phyloP scores from a whole-genome alignment of 2,888 invertebrate genomes.

The Caenorhabditis becei region DNA sequence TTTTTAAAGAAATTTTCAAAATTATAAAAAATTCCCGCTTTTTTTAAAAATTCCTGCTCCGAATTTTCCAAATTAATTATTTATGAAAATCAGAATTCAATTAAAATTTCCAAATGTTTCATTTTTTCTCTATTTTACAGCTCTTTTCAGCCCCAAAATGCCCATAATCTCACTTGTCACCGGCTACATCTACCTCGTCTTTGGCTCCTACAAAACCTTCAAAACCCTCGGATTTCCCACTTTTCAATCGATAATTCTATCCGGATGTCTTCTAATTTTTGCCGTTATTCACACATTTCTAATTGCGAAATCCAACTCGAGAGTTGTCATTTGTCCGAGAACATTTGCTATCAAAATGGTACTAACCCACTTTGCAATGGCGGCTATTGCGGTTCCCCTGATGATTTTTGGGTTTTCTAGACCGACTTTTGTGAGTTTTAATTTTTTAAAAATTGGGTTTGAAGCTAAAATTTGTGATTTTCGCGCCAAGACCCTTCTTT shows the following conservation, averaged over 20 bases:
- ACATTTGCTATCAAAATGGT: slow-evolving; percentile 28
- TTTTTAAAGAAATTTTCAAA: neutral
- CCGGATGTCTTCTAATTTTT: slow-evolving; percentile 1
- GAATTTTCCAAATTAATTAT: no score
- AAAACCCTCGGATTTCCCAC: neutral
- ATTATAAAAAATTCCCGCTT: neutral
- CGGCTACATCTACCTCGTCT: slow-evolving; percentile 21
- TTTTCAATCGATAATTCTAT: neutral
- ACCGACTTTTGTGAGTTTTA: slow-evolving; percentile 8
- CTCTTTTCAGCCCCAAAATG: neutral
- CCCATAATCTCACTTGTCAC: slow-evolving; percentile 24
- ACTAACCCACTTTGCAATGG: slow-evolving; percentile 19
- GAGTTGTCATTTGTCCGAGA: slow-evolving; percentile 16
- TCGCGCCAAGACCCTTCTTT: neutral
- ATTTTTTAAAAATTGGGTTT: slow-evolving; percentile 2
- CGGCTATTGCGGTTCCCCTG: neutral
- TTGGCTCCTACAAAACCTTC: slow-evolving; percentile 24
- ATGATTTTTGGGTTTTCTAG: neutral
- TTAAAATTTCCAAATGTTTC: slow-evolving; percentile 4
- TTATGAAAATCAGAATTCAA: no score
- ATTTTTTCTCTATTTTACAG: neutral
- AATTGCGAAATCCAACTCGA: slow-evolving; percentile 1
- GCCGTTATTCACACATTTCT: neutral
- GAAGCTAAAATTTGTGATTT: neutral
- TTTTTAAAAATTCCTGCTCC: slow-evolving; percentile 5